Conservation (phyloP, 2,888 invertebrate species). For the Lasioglossum morio region DNA sequence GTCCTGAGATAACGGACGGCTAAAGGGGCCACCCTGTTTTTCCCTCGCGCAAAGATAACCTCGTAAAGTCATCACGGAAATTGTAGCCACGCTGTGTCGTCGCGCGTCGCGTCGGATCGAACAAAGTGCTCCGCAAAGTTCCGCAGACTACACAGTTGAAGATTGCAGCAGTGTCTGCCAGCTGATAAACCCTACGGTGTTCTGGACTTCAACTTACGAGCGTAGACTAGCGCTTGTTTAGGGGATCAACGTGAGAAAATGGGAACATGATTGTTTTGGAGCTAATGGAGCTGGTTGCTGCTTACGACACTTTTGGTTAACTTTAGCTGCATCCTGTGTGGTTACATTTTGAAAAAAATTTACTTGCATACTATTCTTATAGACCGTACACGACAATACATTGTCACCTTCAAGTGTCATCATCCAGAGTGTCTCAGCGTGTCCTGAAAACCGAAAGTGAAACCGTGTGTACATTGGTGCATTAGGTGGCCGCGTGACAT, state of each 20-base stretch:
- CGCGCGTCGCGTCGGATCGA: not conserved
- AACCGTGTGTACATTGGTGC: not conserved
- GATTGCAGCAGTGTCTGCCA: not conserved
- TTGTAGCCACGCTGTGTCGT: not conserved
- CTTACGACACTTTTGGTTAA: not conserved
- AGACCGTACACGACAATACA: not conserved
- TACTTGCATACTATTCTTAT: not conserved
- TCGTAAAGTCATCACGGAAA: not conserved
- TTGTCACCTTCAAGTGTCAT: not conserved
- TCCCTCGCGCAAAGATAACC: not conserved
- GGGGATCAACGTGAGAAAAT: not conserved
- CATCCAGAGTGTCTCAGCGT: not conserved
- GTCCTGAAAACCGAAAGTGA: not conserved
- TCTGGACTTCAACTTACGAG: not conserved
- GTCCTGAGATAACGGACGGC: not conserved
- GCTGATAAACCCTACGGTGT: not conserved
- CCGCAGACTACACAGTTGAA: not conserved
- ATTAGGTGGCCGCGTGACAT: not conserved
- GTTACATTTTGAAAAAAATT: not conserved
- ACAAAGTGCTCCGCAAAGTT: not conserved
- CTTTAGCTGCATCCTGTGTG: not conserved
- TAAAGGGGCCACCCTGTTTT: slow-evolving; percentile 10
- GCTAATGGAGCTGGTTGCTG: not conserved
- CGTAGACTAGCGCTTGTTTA: not conserved
- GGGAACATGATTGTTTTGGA: not conserved